A percentile compares a stretch with the other conserved stretches of the same genome.
Conservation (phyloP, 2,888 invertebrate genomes). For the Halocaridina rubra region DNA sequence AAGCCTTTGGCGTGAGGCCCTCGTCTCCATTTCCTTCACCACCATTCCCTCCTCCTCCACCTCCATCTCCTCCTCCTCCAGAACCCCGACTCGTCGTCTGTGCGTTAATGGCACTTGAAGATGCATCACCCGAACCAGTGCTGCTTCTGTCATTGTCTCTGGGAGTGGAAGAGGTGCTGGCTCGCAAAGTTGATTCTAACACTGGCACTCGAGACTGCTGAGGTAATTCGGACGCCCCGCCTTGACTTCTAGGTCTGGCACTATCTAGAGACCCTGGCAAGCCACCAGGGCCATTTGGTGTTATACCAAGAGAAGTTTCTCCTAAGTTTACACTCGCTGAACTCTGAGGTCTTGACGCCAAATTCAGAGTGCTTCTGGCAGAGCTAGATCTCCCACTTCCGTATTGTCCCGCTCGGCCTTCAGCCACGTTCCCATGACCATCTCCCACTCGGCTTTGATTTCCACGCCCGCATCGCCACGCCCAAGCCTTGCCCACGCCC, state of each 20-base stretch:
- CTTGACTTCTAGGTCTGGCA: constrained; percentile 1
- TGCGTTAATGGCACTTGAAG: constrained; percentile 6
- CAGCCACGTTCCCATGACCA: neutral
- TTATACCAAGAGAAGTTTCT: neutral
- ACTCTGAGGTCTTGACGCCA: constrained; percentile 10
- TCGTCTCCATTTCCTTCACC: neutral
- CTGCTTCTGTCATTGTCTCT: constrained; percentile 7
- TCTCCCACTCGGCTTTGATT: constrained; percentile 28
- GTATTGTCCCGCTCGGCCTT: constrained; percentile 30
- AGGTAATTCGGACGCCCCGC: constrained; percentile 12
- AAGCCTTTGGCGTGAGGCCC: neutral
- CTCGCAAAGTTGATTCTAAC: constrained; percentile 36
- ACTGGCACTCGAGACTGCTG: constrained; percentile 34
- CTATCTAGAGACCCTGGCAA: constrained; percentile 14
- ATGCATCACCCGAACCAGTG: neutral
- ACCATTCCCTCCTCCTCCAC: too few species aligned
- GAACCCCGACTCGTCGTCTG: neutral
- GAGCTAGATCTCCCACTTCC: constrained; percentile 12
- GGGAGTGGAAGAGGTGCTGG: constrained; percentile 17
- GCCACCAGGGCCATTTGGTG: constrained; percentile 37
- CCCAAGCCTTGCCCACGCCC: constrained; percentile 54
- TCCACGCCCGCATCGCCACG: constrained; percentile 45
- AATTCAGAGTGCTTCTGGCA: constrained; percentile 21
- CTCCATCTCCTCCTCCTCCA: too few species aligned
- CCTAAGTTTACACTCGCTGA: neutral